Evolutionary conservation across 2,888 invertebrate genomes (phyloP).

Genomic region (Acleris laterana): DNA sequence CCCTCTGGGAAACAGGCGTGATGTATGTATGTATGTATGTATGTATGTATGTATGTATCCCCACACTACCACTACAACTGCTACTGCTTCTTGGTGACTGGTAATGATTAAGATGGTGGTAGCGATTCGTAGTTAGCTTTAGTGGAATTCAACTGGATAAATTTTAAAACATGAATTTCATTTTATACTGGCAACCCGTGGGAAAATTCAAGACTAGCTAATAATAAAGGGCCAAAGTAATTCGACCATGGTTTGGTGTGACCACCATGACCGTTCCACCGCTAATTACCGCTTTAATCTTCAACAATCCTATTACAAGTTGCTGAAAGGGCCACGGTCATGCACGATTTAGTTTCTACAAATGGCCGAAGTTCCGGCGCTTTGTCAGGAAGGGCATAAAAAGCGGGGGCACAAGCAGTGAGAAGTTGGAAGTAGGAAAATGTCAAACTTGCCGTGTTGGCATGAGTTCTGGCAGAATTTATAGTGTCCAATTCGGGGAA

Average conservation of each 20-base stretch:
- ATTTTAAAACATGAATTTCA: too few species aligned
- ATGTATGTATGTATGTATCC: too few species aligned
- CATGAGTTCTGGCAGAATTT: too few species aligned
- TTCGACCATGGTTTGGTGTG: not conserved
- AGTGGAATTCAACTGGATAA: too few species aligned
- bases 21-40: too few species aligned
- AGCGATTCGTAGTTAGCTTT: too few species aligned
- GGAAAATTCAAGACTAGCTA: not conserved
- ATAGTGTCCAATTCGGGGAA: too few species aligned
- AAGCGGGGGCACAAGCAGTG: slow-evolving; percentile 8
- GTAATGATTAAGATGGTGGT: too few species aligned
- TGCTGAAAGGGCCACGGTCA: slow-evolving; percentile 34
- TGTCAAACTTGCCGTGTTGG: not conserved
- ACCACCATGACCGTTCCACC: not conserved
- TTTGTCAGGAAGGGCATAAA: slow-evolving; percentile 31
- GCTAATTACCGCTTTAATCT: slow-evolving; percentile 11
- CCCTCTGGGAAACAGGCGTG: too few species aligned
- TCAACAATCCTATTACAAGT: slow-evolving; percentile 23
- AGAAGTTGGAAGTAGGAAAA: not conserved
- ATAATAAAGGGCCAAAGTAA: not conserved
- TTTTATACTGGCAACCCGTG: too few species aligned
- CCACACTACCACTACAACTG: too few species aligned
- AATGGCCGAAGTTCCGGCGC: slow-evolving; percentile 30
- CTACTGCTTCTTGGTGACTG: too few species aligned
- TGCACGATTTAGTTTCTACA: slow-evolving; percentile 47